Base-by-base conservation (phyloP, 2,113 vertebrate genomes). In the Cyanocitta stelleri region DNA sequence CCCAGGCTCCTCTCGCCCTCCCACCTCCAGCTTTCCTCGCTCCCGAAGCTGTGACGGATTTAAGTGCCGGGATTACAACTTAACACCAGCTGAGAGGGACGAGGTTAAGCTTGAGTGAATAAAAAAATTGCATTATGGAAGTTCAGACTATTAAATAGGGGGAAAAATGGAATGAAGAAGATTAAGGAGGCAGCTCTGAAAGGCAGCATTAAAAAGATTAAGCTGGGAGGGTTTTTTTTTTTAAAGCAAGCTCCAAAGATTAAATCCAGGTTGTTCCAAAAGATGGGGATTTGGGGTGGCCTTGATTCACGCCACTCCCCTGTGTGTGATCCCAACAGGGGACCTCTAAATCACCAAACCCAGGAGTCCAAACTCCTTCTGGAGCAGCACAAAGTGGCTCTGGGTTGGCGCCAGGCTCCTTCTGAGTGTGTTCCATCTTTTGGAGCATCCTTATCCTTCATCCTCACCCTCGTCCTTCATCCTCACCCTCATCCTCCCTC, bases 101-200 rank as follows among this genome's bases (percentile, higher is more conserved):
- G 2, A 96, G 93, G 95, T 93, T 97, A 95, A 97, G 92, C 96
- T 81, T 80, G 90, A 94, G 44, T 82, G 96, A 95, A 94, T 87
- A 85, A 94, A 97, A 95, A 97, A 96, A 95, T 90, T 84, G 88
- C 84, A 96, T 96, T 95, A 96, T 37, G 72, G 83, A 93, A 93
- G 61, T 81, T 68, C 88, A 90, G 92, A 84, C 95, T 96, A 90
- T 93, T 96, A 96, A 95, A 82, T 55, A 49, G 68, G 37, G 27
- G 52, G 16, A 32, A 85, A 95, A 94, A 81, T 29, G 69, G 85
- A 94, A 96, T 59, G 90, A 95, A 87, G 95, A 86, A 93, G 96
- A 97, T 97, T 96, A 97, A 73, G 66, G 83, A 92, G 92, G 83
- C 85, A 87, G 92, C 96, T 89, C 72, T 93, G 95, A 93, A 94